Base-by-base conservation (phyloP, 2,113 vertebrate species). In the Corythoichthys intestinalis region DNA sequence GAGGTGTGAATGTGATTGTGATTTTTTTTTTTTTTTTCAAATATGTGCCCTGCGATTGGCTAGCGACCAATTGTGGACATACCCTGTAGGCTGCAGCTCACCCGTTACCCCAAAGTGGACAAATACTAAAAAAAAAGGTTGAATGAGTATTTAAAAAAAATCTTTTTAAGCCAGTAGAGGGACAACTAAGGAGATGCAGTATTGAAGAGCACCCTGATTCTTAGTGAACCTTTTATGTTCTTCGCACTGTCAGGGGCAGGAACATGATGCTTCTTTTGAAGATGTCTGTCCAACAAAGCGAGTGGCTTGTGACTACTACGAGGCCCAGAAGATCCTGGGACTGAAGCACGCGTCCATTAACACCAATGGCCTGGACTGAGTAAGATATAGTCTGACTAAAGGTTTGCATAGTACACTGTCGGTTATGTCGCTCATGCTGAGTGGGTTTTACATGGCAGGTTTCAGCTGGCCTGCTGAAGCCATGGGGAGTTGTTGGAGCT, bases 401-500 rank as follows among this genome's bases (percentile, higher is more conserved):
- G 35, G 41, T 28, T 49, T 34, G 28, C 50, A 3, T 63, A 47
- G 14, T n/a, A 3, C 10, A 6, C 1, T 6, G 17, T 14, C 4
- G 11, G 13, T 58, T 58, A 37, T 15, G 56, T 58, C 7, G 15
- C 2, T 73, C 63, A 65, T 46, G 64, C 38, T 41, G n/a, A 58
- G n/a, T 34, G 46, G n/a, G 49, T 70, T 1, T 2, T 20, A 52
- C 0, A 0, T 56, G 62, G 20, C 77, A 98, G 96, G 93, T 94
- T 88, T 89, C 91, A 83, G 89, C 88, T 89, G 88, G 91, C 86
- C 86, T 87, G 90, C 93, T 92, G 94, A 94, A 91, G 90, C 92
- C 93, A 99, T 99, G 97, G 97, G 97, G 93, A 96, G 94, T 94
- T 99, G 97, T 91, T 98, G 95, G 91, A 96, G 97, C 90, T 98